Evolutionary conservation across 2,113 vertebrate species (phyloP).

Genomic region (Xyrauchen texanus): DNA sequence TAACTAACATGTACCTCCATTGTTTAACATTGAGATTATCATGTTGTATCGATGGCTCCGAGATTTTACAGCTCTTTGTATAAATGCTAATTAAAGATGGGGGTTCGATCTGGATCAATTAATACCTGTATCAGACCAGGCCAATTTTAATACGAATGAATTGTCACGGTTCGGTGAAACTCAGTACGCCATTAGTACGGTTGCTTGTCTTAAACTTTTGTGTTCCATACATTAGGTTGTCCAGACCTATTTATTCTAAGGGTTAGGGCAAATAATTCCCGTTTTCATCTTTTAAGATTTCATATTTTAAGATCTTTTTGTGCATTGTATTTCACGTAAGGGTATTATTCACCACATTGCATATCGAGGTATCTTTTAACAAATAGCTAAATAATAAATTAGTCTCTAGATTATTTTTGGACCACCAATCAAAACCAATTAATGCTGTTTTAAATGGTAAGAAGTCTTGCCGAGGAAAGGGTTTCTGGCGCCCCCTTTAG

Average conservation of each 20-base stretch:
- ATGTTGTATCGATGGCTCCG: conserved; percentile 66
- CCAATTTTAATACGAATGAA: conserved; percentile 37
- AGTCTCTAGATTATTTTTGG: too few relatives aligned
- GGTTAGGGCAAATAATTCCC: too few relatives aligned
- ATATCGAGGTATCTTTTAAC: too few relatives aligned
- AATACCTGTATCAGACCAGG: conserved; percentile 37
- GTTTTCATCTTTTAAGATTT: too few relatives aligned
- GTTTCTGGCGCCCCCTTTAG: conserved; percentile 32
- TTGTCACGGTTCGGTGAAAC: conserved; percentile 27
- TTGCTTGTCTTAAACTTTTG: too few relatives aligned
- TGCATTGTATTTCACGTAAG: background rate
- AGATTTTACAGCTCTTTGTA: conserved; percentile 53
- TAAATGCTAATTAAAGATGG: conserved; percentile 51
- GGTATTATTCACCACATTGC: background rate
- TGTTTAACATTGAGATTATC: conserved; percentile 68
- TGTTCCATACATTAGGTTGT: too few relatives aligned
- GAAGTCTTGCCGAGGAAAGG: background rate
- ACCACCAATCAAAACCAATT: too few relatives aligned
- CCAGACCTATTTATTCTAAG: too few relatives aligned
- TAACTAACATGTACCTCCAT: conserved; percentile 46
- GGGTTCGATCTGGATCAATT: conserved; percentile 56
- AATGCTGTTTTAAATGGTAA: background rate
- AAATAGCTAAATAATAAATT: too few relatives aligned
- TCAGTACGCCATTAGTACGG: background rate
- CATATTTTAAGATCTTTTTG: background rate